Conservation (phyloP, 2,888 invertebrate genomes). For the Leptinotarsa rubiginosa region DNA sequence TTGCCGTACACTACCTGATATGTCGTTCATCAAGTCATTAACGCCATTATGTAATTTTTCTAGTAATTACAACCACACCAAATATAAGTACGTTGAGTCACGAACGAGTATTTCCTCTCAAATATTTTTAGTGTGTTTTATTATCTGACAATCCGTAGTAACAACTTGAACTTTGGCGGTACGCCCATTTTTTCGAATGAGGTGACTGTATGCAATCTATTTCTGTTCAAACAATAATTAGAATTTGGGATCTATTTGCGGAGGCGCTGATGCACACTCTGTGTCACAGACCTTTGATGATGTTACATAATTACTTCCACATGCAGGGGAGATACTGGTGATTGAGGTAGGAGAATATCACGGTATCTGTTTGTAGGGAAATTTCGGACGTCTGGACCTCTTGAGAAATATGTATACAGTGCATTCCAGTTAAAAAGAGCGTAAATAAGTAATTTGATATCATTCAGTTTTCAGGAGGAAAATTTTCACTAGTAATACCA, state of each 20-base stretch:
- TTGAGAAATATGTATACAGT: no score
- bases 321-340: background rate
- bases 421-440: no score
- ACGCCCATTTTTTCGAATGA: slow-evolving; percentile 20
- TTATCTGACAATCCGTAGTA: background rate
- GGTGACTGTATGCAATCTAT: slow-evolving; percentile 26
- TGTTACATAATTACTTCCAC: slow-evolving; percentile 7
- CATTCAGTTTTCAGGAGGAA: no score
- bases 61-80: background rate
- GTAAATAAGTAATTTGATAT: no score
- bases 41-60: background rate
- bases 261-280: slow-evolving; percentile 9
- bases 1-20: background rate
- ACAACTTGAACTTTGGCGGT: slow-evolving; percentile 17
- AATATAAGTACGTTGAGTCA: slow-evolving; percentile 8
- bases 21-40: background rate
- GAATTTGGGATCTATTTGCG: slow-evolving; percentile 7
- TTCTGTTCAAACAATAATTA: slow-evolving; percentile 20
- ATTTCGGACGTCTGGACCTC: background rate
- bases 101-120: background rate
- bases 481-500: no score
- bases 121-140: slow-evolving; percentile 1
- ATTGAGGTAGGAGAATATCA: background rate
- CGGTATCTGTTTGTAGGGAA: background rate
- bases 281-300: slow-evolving; percentile 20